Base-by-base conservation (phyloP, 2,797 vertebrate genomes). In the Muscicapa striata region DNA sequence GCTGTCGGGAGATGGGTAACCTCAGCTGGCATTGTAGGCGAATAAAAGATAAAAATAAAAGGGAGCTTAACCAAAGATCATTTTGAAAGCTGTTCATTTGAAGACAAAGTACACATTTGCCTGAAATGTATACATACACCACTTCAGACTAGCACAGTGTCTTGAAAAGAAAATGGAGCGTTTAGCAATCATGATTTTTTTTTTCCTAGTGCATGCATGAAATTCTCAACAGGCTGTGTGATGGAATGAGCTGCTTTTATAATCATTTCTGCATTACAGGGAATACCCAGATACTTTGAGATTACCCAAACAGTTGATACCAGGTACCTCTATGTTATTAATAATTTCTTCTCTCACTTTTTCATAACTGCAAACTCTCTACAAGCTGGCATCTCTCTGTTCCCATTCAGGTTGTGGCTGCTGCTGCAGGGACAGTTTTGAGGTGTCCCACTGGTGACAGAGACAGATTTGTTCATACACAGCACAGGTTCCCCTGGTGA, bases 1-100 rank as follows among this genome's bases (percentile, higher is more conserved):
- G 97, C 97, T 98, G 96, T 97, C 96, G 96, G 97, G 97, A 97
- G 97, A 98, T 98, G 97, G 95, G 97, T 97, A 97, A 97, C 97
- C 97, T 98, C 97, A 97, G 97, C 96, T 98, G 97, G 96, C 95
- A 98, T 97, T 97, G 96, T 96, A 94, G 95, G 93, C 83, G 96
- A 98, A 97, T 97, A 98, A 98, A 98, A 98, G 97, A 98, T 97
- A 97, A 97, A 97, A 98, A 97, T 97, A 97, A 98, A 97, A 97
- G 97, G 93, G 95, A 96, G 97, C 96, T 98, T 98, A 97, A 97
- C 95, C 95, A 97, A 96, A 98, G 97, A 97, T 97, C 97, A 97
- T 98, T 97, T 96, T 96, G 97, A 98, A 98, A 98, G 97, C 98
- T 98, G 97, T 97, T 98, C 96, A 97, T 97, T 97, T 97, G 97